Evolutionary conservation across 1,140 invertebrate genomes (phyloP), one percentile per base, ranked within the genome.

Genomic region (Babylonia areolata): DNA sequence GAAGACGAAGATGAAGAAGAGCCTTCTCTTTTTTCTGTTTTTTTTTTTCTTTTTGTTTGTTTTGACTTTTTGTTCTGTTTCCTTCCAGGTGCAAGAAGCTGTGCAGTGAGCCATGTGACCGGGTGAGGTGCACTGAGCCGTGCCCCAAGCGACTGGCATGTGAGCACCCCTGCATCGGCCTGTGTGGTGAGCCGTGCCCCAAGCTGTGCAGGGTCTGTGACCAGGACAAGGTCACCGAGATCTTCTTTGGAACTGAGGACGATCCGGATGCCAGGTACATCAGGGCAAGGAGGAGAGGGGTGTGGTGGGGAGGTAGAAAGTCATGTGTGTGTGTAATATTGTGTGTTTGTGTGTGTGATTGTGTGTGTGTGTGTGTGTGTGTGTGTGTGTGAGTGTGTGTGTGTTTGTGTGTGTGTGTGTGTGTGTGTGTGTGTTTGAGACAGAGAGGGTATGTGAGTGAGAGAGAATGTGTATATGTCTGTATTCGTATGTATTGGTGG

Each of bases 161-260:
- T 93, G 95, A 95, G 69, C 96, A 97, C 91, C 90, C 37, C 46
- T 97, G 97, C 91, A 92, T 95, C 42, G 95, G 87, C 17, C 37
- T 94, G 28, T 97, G 96, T 92, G 94, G 95, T 54, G 96, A 97
- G 95, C 91, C 95, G 94, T 97, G 97, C 94, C 95, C 93, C 90
- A 71, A 12, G 1, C 54, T 91, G 37, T 91, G 91, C 51, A 3
- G 58, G 20, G 33, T 86, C 3, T 91, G 91, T 73, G 33, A 91
- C 23, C 51, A 51, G 23, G 78, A 89, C 0, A 40, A 88, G 95
- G 90, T 96, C 0, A 93, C 93, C 40, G 94, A 93, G 31, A 95
- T 97, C 85, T 94, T 96, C 75, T 94, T 95, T 88, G 94, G 94
- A 1, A 86, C 82, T 28, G 64, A 73, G 37, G 39, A 84, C 39